Base-by-base conservation (phyloP, 1,140 invertebrate genomes). In the Ptiloglossa arizonensis region DNA sequence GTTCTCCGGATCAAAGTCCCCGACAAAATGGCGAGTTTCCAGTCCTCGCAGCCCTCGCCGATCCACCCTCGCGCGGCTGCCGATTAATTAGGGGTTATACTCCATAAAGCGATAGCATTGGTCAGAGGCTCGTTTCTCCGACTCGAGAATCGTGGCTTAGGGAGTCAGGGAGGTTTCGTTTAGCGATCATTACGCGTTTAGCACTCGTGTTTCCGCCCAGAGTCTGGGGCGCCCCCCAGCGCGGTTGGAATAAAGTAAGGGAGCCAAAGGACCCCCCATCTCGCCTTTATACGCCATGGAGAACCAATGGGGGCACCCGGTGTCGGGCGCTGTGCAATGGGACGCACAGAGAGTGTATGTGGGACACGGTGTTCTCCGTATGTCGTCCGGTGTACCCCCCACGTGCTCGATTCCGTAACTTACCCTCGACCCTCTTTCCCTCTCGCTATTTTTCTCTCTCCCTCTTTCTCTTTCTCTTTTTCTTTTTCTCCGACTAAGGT, bases 151-250 rank as follows among this genome's bases (percentile, higher is more conserved):
- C 57, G 27, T 13, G 38, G 50, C 44, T 35, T 41, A 48, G 52
- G 46, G 29, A 85, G 71, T 77, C 87, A 79, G 75, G 79, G 64
- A 69, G 82, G 77, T 85, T 81, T 88, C 88, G 83, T 89, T 90
- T 86, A 89, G 77, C 88, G 89, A 90, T 91, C 88, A 91, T 92
- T 91, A 90, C 86, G 86, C 86, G 86, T 90, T 91, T 90, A 87
- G 87, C 86, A 91, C 88, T 88, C 89, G 85, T 90, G 88, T 91
- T 90, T 89, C 88, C 86, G 87, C 87, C 86, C 85, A 83, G 78
- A 85, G 85, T 82, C 85, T 87, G 86, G 79, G 29, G 52, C 46
- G 67, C 48, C 86, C 87, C 89, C 84, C 81, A 87, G 87, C 82
- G 88, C 79, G 80, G 83, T 63, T 74, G 77, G 83, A 86, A 86